These are phyloP conservation scores for Zaprionus vittiger DNA, from an alignment of 1,140 invertebrate genomes.

Conservation along the genomic window DNA sequence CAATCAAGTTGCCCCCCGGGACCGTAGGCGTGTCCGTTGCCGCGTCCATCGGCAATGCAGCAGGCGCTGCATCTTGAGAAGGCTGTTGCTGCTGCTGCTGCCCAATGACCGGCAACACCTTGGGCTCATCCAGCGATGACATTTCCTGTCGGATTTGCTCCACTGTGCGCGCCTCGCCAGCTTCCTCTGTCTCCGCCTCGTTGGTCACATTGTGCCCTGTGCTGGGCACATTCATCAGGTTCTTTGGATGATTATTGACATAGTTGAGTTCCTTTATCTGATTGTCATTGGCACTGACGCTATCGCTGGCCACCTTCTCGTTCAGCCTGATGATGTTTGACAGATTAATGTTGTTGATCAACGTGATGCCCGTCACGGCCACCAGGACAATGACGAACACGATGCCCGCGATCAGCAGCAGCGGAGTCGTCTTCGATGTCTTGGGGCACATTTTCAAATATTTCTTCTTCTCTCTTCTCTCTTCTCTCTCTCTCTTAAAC, in stretches of 20 bases:
- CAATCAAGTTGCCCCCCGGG: conserved; percentile 57
- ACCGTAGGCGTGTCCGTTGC: conserved; percentile 17
- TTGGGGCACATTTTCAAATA: conserved; percentile 70
- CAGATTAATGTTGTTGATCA: conserved; percentile 82
- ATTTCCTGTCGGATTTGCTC: conserved; percentile 61
- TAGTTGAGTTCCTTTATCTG: conserved; percentile 79
- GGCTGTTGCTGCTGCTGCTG: neutral
- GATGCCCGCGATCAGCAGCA: conserved; percentile 76
- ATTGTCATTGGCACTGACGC: conserved; percentile 73
- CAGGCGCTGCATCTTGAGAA: neutral
- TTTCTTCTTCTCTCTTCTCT: neutral
- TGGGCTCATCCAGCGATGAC: conserved; percentile 50
- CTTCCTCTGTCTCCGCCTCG: conserved; percentile 13
- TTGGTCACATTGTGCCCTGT: conserved; percentile 27
- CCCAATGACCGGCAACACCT: conserved; percentile 46
- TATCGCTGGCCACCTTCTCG: conserved; percentile 83
- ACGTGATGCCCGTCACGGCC: conserved; percentile 73
- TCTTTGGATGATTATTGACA: conserved; percentile 77
- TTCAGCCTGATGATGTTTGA: conserved; percentile 82
- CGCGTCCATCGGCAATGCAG: conserved; percentile 49
- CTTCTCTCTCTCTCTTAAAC: neutral
- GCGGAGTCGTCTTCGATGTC: conserved; percentile 73
- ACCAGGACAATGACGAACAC: conserved; percentile 79
- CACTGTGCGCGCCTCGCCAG: conserved; percentile 37
- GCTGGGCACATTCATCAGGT: conserved; percentile 16